Base-by-base conservation (phyloP, 2,888 invertebrate species). In the Sepiola atlantica region DNA sequence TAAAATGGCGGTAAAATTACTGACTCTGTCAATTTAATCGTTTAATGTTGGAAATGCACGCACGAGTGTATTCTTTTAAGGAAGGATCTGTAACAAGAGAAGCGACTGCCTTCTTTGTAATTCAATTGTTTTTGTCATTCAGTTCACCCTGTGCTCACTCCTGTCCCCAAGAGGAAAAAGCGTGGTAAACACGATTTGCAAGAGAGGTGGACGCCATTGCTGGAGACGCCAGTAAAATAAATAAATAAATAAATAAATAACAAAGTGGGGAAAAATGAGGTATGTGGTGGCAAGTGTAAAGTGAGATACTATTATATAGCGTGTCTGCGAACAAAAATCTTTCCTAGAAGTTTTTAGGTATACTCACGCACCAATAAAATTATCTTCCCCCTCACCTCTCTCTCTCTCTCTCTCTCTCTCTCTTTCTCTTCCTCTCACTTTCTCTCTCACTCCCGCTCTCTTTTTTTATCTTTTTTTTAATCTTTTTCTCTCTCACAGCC, bases 31-130 rank as follows among this genome's bases (percentile, higher is more conserved):
- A 77, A 77, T 77, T 77, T 77, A 77, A 77, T 18, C 77, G 77
- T 77, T 77, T 77, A 77, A 77, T 32, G 77, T 77, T 77, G 32
- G 77, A 77, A 77, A 77, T 16, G 77, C 77, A 77, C 77, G 77
- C 77, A 77, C 77, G 32, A 18, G n/a, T 77, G 77, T 77, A 77
- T 77, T 77, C 77, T 77, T 77, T 77, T 77, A 77, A 77, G n/a
- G 77, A 77, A 77, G 77, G 77, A n/a, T 77, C n/a, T 77, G 77
- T 77, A 77, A 77, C n/a, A n/a, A 77, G 77, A 77, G 77, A 77
- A 77, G 77, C 77, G 77, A 77, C 77, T 77, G 77, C 32, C 77
- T 77, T 77, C 77, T 77, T 77, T 77, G n/a, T 32, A 77, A 77
- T 77, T 77, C 77, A 77, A 77, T 77, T 77, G 77, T 77, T 77